Evolutionary conservation across 2,888 invertebrate genomes (phyloP).

Genomic region (Parelbella ahira): DNA sequence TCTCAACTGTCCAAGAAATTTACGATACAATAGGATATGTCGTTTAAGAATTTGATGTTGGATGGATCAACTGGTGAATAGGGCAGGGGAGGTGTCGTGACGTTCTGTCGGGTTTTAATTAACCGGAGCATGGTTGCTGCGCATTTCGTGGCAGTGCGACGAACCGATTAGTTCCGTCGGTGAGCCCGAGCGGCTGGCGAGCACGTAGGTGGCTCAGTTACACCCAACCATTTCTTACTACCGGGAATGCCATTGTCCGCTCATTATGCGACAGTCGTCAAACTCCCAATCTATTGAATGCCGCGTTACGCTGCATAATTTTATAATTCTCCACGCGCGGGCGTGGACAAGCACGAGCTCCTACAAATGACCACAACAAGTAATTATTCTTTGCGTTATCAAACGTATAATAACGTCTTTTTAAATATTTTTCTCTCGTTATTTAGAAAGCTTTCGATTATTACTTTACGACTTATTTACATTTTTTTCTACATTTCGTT

Average conservation of each 20-base stretch:
- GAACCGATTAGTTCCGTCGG: constrained; percentile 69
- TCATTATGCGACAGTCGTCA: constrained; percentile 65
- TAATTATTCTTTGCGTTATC: too few relatives aligned
- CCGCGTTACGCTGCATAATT: constrained; percentile 64
- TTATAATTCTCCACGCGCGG: constrained; percentile 66
- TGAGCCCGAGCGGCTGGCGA: constrained; percentile 42
- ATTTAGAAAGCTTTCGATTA: too few relatives aligned
- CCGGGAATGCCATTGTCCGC: constrained; percentile 64
- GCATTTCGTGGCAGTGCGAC: constrained; percentile 70
- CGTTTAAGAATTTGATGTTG: constrained; percentile 47
- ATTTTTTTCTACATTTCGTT: constrained; percentile 9
- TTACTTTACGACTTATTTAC: neutral
- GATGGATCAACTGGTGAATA: constrained; percentile 46
- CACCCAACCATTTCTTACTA: constrained; percentile 65
- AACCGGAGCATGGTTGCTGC: constrained; percentile 63
- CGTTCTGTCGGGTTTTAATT: constrained; percentile 74
- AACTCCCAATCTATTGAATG: constrained; percentile 60
- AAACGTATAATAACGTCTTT: too few relatives aligned
- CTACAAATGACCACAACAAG: constrained; percentile 34
- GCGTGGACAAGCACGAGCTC: constrained; percentile 52
- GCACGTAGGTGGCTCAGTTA: constrained; percentile 71
- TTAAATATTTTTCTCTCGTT: too few relatives aligned
- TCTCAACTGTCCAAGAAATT: too few relatives aligned
- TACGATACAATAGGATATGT: too few relatives aligned
- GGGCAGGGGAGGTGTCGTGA: constrained; percentile 57